Base-by-base conservation (phyloP, 2,797 vertebrate genomes). In the Setipinna tenuifilis region DNA sequence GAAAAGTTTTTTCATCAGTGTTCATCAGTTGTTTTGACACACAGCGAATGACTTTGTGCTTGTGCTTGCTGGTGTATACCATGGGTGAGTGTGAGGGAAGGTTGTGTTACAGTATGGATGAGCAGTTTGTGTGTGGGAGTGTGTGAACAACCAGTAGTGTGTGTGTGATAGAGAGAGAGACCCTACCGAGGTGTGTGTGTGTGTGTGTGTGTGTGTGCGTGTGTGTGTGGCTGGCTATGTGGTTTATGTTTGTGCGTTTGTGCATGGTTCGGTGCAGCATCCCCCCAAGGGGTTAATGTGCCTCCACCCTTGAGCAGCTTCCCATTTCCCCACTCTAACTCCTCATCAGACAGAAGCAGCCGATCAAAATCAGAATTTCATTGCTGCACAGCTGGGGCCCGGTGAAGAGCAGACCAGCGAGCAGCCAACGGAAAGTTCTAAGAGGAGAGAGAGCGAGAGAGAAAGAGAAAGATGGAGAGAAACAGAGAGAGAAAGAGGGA, bases 221-320 rank as follows among this genome's bases (percentile, higher is more conserved):
- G 10, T 35, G 65, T 71, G 65, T 68, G 25, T 58, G 57, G 65
- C 31, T 11, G 5, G 50, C 9, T 54, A 10, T 0, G 2, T 54
- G 50, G 50, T 82, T 68, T 75, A 11, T 75, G 54, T 12, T 11
- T 16, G 62, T 68, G 23, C 19, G 65, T 71, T 23, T 71, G 68
- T 19, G 68, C 19, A 3, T 75, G 68, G 16, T 17, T 31, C 28
- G 62, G 31, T 35, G 31, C 28, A 17, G 11, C 28, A 23, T 17
- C 28, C 31, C 68, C 31, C 68, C 31, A 75, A 41, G 59, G 59
- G 82, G 82, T 85, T 86, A 81, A 86, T 86, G 84, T 85, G 68
- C 81, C 25, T 85, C 59, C 75, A 59, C 83, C 85, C 83, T 86
- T 88, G 83, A 88, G 83, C 87, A 85, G 85, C 81, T 86, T 85